phyloP scores from a whole-genome alignment of 2,888 invertebrate genomes.

The Eilema depressum region DNA sequence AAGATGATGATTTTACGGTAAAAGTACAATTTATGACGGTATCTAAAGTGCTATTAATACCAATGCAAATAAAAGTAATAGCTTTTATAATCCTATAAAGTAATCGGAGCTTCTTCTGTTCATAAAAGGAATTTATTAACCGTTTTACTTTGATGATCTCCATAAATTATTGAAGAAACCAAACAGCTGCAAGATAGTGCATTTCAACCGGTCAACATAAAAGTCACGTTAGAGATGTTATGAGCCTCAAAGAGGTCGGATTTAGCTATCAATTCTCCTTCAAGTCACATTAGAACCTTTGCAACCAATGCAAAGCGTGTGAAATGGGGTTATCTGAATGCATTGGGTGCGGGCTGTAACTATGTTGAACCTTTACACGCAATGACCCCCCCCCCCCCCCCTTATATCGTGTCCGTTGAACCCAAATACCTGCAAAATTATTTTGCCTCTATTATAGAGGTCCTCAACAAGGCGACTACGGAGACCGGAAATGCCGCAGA shows the following conservation, averaged over 20 bases:
- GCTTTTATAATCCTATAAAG: background rate
- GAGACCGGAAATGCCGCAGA: no score
- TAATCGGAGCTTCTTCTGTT: slow-evolving; percentile 7
- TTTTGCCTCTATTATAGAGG: no score
- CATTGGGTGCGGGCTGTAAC: no score
- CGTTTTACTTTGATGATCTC: slow-evolving; percentile 41
- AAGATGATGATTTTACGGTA: background rate
- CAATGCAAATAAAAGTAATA: slow-evolving; percentile 6
- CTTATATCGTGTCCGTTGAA: no score
- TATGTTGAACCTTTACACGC: no score
- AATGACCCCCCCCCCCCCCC: no score
- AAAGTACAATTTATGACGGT: background rate
- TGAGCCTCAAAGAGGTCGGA: background rate
- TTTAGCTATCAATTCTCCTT: background rate
- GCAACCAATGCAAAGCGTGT: no score
- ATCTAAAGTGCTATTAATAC: slow-evolving; percentile 5
- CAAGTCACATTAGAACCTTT: no score
- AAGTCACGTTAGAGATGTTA: background rate
- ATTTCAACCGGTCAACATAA: background rate
- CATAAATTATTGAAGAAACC: slow-evolving; percentile 9
- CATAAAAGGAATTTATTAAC: slow-evolving; percentile 43
- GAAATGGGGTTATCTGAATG: no score
- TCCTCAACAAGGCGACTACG: no score
- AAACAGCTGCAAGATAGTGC: slow-evolving; percentile 6
- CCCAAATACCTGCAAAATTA: no score